Conservation (phyloP, 1,140 invertebrate species). For the Bombus confusus region DNA sequence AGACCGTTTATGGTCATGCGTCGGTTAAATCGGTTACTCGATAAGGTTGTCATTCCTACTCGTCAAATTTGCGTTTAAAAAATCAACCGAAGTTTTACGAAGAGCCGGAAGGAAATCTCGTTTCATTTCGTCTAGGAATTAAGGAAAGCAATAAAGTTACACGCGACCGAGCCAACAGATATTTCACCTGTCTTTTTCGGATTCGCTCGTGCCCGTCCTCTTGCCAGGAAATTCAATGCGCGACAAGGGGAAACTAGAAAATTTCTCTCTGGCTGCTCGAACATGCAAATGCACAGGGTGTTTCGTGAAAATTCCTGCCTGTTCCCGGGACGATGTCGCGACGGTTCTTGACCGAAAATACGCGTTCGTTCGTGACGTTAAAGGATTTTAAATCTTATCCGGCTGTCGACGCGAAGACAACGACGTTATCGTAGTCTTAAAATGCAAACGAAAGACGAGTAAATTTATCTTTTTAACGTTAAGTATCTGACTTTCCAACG, state of each 20-base stretch:
- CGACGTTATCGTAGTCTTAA: background rate
- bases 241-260: constrained; percentile 47
- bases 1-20: constrained; percentile 37
- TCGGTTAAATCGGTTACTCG: background rate
- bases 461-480: background rate
- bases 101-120: constrained; percentile 34
- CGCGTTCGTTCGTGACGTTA: background rate
- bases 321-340: background rate
- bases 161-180: constrained; percentile 9
- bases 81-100: constrained; percentile 30
- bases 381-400: no score
- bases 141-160: constrained; percentile 41
- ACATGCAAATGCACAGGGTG: constrained; percentile 15
- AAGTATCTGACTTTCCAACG: background rate
- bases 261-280: constrained; percentile 39
- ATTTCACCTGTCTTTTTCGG: background rate
- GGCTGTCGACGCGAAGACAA: background rate
- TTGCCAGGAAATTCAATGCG: constrained; percentile 46
- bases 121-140: constrained; percentile 47
- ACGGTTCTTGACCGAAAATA: background rate
- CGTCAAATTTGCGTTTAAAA: constrained; percentile 48
- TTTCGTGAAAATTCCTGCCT: constrained; percentile 5
- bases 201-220: background rate
- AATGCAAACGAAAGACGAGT: background rate
- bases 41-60: constrained; percentile 20